A percentile compares a stretch with the other conserved stretches of the same genome.
Evolutionary conservation across 2,888 invertebrate genomes (phyloP).

Genomic region (Cantharis flavilabris): DNA sequence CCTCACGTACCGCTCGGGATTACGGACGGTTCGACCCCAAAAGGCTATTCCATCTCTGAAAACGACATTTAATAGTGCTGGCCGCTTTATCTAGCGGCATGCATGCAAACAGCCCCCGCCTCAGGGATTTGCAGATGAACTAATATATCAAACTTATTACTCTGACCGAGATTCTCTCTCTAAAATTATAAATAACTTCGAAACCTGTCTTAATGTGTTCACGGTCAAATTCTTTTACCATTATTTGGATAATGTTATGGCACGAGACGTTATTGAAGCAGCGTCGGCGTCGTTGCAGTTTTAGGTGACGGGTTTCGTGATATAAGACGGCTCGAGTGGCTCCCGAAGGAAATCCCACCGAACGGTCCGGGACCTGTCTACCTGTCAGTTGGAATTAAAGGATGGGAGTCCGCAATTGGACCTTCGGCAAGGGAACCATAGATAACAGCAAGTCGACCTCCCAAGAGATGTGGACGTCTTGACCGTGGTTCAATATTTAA

Average conservation of each 20-base stretch:
- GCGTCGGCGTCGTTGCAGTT: constrained; percentile 34
- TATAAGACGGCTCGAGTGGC: constrained; percentile 49
- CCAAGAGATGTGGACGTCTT: constrained; percentile 47
- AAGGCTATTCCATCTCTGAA: constrained; percentile 45
- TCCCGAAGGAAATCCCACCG: constrained; percentile 52
- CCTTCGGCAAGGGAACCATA: constrained; percentile 49
- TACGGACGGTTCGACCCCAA: constrained; percentile 41
- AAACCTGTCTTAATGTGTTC: neutral
- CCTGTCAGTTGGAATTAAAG: constrained; percentile 65
- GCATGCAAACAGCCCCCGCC: constrained; percentile 59
- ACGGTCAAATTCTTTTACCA: neutral
- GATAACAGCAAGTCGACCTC: constrained; percentile 50
- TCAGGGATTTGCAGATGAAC: constrained; percentile 61
- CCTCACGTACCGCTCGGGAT: constrained; percentile 45
- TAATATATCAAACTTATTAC: constrained; percentile 59
- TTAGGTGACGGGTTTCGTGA: constrained; percentile 39
- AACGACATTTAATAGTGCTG: constrained; percentile 44
- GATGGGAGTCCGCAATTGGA: constrained; percentile 55
- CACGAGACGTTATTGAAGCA: neutral
- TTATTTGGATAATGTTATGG: neutral
- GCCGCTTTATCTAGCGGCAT: constrained; percentile 50
- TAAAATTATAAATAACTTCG: constrained; percentile 1
- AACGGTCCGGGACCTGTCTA: constrained; percentile 52
- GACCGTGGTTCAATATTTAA: constrained; percentile 54
- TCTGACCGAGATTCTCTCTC: constrained; percentile 12